Conservation (phyloP, 2,888 invertebrate genomes). For the Lucinisca nassula region DNA sequence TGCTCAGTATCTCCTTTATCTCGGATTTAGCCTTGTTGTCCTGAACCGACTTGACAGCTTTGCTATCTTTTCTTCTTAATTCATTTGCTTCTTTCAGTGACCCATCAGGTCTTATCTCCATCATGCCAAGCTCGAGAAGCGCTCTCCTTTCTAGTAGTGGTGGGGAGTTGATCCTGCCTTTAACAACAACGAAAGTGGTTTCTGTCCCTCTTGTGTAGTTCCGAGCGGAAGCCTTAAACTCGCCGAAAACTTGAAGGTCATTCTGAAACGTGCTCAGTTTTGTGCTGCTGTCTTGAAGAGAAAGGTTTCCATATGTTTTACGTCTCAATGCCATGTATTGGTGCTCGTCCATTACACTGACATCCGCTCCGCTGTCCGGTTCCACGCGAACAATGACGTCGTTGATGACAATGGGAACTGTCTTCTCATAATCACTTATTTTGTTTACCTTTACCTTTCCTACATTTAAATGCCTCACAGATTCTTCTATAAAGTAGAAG, state of each 20-base stretch:
- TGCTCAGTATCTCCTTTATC: not conserved
- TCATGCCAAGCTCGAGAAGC: slow-evolving; percentile 8
- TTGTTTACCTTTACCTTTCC: not conserved
- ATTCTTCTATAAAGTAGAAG: not conserved
- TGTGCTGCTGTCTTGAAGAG: not conserved
- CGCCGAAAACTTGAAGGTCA: slow-evolving; percentile 11
- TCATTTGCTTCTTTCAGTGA: slow-evolving; percentile 22
- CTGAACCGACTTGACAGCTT: not conserved
- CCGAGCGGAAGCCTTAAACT: slow-evolving; percentile 8
- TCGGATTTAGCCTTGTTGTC: not conserved
- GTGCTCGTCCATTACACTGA: slow-evolving; percentile 24
- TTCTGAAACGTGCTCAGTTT: slow-evolving; percentile 21
- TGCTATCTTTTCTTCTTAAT: not conserved
- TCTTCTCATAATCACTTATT: not conserved
- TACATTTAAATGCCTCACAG: not conserved
- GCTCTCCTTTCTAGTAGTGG: slow-evolving; percentile 30
- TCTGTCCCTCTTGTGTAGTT: slow-evolving; percentile 27
- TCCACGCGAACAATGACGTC: slow-evolving; percentile 17
- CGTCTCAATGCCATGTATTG: slow-evolving; percentile 1
- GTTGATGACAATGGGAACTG: not conserved
- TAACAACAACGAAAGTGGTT: not conserved
- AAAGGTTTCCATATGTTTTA: not conserved
- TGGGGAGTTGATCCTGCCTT: not conserved
- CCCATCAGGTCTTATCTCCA: not conserved
- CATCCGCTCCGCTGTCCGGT: slow-evolving; percentile 32